Base-by-base conservation (phyloP, 2,797 vertebrate genomes). In the Ataeniobius toweri region DNA sequence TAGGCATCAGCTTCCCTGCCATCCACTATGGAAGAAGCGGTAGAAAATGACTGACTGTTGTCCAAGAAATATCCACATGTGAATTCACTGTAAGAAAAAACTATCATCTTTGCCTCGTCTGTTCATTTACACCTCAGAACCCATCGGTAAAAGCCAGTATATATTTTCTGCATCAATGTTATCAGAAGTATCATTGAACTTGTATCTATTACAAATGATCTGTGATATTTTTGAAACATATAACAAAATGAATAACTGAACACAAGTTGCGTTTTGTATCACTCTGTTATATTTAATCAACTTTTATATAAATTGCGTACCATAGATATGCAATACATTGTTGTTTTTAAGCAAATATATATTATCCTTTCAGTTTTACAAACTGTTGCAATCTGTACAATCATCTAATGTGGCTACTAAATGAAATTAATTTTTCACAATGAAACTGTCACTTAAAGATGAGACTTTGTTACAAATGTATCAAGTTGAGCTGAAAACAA, bases 361-460 rank as follows among this genome's bases (percentile, higher is more conserved):
- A 96, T 96, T 96, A 96, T 94, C 91, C 81, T 95, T 94, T 94
- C 78, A 90, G 88, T 94, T 93, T 92, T 88, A 91, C 91, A 94
- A 94, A 90, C 86, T 89, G 89, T 92, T 90, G 91, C 90, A 94
- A 74, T 90, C 86, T 94, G 90, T 93, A 94, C 93, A 95, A 89
- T 89, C 83, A 85, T 86, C 56, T 75, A 79, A 65, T 39, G 53
- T 86, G 69, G 70, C 67, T 78, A 63, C 56, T 82, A 82, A 79
- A 86, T 78, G 78, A 75, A 75, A 74, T 81, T 80, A 0, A 41
- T 87, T 85, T 86, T 87, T 91, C 86, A 91, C 86, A 91, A 72
- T 78, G 44, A 81, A 78, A 81, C 70, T 75, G 74, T 93, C 83
- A 85, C 89, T 85, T 85, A 79, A 87, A 85, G 59, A 88, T 80